These are phyloP conservation scores for Coregonus sp. DNA, from an alignment of 2,797 vertebrate species.

Conservation along the genomic window DNA sequence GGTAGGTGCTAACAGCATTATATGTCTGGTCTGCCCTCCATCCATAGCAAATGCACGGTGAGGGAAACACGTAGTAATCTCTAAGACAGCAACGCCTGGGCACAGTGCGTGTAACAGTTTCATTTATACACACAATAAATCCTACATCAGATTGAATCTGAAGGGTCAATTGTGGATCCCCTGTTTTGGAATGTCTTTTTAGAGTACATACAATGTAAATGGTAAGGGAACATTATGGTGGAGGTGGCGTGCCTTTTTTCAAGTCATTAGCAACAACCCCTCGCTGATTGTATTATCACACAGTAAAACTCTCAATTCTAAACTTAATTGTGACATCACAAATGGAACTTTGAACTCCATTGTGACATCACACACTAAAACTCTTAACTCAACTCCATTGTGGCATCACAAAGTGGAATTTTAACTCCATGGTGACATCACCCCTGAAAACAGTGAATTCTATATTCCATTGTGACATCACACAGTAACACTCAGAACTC, in stretches of 20 bases:
- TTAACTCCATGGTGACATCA: slow-evolving; percentile 1
- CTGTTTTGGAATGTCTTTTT: slow-evolving; percentile 24
- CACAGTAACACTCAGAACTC: slow-evolving; percentile 12
- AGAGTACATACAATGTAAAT: neutral
- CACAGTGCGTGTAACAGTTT: slow-evolving; percentile 2
- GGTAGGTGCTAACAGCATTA: slow-evolving; percentile 55
- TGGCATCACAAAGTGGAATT: neutral
- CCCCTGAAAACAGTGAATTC: neutral
- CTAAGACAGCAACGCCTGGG: neutral
- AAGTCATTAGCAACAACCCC: neutral
- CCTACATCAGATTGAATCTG: slow-evolving; percentile 33
- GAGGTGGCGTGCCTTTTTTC: too few relatives aligned
- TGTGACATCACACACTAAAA: neutral
- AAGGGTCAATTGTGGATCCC: neutral
- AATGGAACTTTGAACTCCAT: too few relatives aligned
- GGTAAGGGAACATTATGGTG: neutral
- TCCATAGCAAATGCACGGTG: neutral
- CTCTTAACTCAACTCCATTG: neutral
- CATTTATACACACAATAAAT: slow-evolving; percentile 27
- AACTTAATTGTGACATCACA: too few relatives aligned
- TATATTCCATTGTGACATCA: slow-evolving; percentile 10
- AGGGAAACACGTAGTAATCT: slow-evolving; percentile 10
- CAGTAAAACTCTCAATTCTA: too few relatives aligned
- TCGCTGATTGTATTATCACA: neutral
- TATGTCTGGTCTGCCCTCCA: slow-evolving; percentile 21